Conservation (phyloP, 2,888 invertebrate genomes). For the Scaptodrosophila latifasciaeformis region DNA sequence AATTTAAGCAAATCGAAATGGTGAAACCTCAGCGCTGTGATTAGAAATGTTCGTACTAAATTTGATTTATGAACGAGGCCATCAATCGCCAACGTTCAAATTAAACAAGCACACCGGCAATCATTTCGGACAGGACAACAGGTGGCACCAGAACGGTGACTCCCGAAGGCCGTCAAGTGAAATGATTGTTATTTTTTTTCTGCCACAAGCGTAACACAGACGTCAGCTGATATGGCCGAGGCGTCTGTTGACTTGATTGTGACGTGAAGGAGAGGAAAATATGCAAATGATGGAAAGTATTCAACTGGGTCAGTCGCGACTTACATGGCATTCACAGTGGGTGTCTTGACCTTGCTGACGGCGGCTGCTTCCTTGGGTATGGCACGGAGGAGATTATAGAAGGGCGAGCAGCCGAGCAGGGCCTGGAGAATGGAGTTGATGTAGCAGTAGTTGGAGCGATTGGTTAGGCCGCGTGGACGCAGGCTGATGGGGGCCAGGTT, state of each 20-base stretch:
- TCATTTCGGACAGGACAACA: slow-evolving; percentile 16
- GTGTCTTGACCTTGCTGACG: slow-evolving; percentile 81
- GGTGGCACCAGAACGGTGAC: slow-evolving; percentile 66
- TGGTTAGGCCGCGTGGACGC: slow-evolving; percentile 92
- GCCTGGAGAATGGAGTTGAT: slow-evolving; percentile 97
- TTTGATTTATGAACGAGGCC: not conserved
- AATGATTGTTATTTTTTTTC: slow-evolving; percentile 45
- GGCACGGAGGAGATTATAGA: slow-evolving; percentile 91
- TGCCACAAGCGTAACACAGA: slow-evolving; percentile 73
- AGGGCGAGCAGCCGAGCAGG: slow-evolving; percentile 93
- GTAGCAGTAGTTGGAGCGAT: slow-evolving; percentile 96
- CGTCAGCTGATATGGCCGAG: slow-evolving; percentile 43
- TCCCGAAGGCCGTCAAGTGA: slow-evolving; percentile 28
- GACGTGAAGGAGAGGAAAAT: too few relatives aligned
- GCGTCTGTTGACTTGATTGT: slow-evolving; percentile 72
- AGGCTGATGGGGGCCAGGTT: slow-evolving; percentile 87
- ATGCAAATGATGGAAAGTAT: not conserved
- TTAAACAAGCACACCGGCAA: slow-evolving; percentile 35
- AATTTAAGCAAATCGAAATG: too few relatives aligned
- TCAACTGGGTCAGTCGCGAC: slow-evolving; percentile 33
- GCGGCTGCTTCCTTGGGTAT: slow-evolving; percentile 80
- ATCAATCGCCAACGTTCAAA: slow-evolving; percentile 5
- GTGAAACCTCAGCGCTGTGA: too few relatives aligned
- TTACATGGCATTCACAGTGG: slow-evolving; percentile 93
- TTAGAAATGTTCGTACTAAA: slow-evolving; percentile 16